Conservation (phyloP, 2,113 vertebrate genomes). For the Muntiacus reevesi region DNA sequence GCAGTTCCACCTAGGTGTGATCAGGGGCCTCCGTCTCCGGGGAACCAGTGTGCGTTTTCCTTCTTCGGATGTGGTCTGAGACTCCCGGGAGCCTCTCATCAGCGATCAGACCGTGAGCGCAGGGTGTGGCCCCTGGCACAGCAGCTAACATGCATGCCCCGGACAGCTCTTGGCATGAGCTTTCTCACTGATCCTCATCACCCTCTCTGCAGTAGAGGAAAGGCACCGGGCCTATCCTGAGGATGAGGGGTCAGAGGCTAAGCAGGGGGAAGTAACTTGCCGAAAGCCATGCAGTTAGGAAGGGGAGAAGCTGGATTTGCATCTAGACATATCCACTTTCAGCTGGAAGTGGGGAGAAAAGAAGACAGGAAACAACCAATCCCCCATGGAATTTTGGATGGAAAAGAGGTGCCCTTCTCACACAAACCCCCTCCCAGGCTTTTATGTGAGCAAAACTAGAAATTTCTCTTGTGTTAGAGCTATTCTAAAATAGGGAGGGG, state of each 20-base stretch:
- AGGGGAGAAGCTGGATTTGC: not conserved
- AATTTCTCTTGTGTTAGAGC: not conserved
- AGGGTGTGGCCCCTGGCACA: fast-evolving
- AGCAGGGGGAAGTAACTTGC: not conserved
- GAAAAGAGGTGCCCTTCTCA: not conserved
- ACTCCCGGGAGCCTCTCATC: not conserved
- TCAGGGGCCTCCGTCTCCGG: not conserved
- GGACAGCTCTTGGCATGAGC: fast-evolving
- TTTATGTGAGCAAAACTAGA: not conserved
- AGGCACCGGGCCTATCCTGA: not conserved
- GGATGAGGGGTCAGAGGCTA: not conserved
- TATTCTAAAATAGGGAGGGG: too few species aligned
- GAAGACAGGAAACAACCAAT: not conserved
- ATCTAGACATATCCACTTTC: not conserved
- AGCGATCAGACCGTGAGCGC: not conserved
- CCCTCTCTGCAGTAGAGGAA: too few species aligned
- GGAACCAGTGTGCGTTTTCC: not conserved
- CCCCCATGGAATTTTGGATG: not conserved
- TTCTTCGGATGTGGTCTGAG: not conserved
- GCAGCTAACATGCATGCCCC: not conserved
- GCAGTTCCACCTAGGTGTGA: fast-evolving
- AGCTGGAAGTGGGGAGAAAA: not conserved
- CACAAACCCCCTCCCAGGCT: not conserved
- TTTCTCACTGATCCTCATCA: not conserved
- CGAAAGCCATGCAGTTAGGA: not conserved